Conservation (phyloP, 92 coral and sea anemone genomes). For the Porites evermanni region DNA sequence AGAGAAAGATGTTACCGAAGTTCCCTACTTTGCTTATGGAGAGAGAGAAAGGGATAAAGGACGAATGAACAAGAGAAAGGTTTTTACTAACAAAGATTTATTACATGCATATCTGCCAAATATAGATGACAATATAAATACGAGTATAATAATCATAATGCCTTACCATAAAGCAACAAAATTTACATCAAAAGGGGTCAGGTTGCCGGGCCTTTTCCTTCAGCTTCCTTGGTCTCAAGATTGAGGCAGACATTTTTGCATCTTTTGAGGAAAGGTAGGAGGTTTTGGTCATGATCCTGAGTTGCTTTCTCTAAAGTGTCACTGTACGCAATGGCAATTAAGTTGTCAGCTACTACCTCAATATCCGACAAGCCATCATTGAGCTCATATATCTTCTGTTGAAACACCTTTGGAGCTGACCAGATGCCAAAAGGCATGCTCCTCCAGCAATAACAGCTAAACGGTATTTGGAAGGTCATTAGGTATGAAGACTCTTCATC, state of each 20-base stretch:
- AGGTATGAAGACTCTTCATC: no score
- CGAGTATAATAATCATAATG: no score
- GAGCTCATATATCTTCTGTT: slow-evolving; percentile 13
- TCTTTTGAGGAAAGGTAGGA: slow-evolving; percentile 35
- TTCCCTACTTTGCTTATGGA: no score
- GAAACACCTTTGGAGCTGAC: slow-evolving; percentile 3
- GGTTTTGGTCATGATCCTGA: slow-evolving; percentile 36
- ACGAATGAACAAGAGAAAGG: no score
- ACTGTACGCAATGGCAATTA: slow-evolving; percentile 46
- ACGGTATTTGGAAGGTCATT: slow-evolving; percentile 5
- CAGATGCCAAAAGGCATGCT: slow-evolving; percentile 15
- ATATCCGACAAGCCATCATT: background rate
- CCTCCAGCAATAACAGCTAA: slow-evolving; percentile 14
- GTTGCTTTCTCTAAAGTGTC: slow-evolving; percentile 32
- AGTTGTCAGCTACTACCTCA: slow-evolving; percentile 58
- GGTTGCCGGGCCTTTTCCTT: no score
- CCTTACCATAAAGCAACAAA: no score
- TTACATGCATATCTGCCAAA: no score
- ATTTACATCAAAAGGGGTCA: no score
- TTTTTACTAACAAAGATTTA: no score
- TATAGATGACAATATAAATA: no score
- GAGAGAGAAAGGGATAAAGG: no score
- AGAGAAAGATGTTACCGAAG: no score
- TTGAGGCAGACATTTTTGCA: slow-evolving; percentile 41
- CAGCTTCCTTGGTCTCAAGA: background rate